Percentiles rank a stretch among this genome's conserved stretches.
Conservation (phyloP, 2,888 invertebrate species). For the Cryptus armator region DNA sequence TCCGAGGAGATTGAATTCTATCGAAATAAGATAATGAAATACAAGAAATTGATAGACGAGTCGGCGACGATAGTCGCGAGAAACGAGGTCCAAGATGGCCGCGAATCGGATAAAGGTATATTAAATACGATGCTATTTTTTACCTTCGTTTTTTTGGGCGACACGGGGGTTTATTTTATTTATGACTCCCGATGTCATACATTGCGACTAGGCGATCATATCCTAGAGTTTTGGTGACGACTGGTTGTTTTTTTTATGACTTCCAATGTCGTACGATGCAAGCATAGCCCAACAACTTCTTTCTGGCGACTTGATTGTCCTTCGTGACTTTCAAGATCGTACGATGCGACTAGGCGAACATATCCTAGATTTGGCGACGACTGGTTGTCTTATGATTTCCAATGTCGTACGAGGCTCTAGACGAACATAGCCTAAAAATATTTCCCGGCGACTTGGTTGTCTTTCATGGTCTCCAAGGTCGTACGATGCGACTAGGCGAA, state of each 20-base stretch:
- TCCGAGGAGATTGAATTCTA: constrained; percentile 15
- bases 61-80: neutral
- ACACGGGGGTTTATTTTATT: neutral
- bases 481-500: constrained; percentile 7
- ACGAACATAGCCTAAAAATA: too few species aligned
- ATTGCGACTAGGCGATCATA: neutral
- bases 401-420: too few species aligned
- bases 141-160: neutral
- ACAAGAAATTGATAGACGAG: constrained; percentile 5
- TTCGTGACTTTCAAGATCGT: neutral
- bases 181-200: neutral
- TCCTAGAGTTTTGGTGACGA: neutral
- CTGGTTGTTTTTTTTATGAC: neutral
- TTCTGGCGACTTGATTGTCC: neutral
- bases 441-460: neutral
- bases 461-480: neutral
- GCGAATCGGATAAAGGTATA: neutral
- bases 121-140: neutral
- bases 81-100: neutral
- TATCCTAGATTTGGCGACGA: constrained; percentile 38
- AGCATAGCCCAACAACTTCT: too few species aligned
- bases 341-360: constrained; percentile 7
- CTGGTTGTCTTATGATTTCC: neutral
- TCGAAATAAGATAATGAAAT: neutral
- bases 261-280: too few species aligned